Evolutionary conservation across 1,140 invertebrate genomes (phyloP), one percentile per base, ranked within the genome.

Genomic region (Pentalonia nigronervosa): DNA sequence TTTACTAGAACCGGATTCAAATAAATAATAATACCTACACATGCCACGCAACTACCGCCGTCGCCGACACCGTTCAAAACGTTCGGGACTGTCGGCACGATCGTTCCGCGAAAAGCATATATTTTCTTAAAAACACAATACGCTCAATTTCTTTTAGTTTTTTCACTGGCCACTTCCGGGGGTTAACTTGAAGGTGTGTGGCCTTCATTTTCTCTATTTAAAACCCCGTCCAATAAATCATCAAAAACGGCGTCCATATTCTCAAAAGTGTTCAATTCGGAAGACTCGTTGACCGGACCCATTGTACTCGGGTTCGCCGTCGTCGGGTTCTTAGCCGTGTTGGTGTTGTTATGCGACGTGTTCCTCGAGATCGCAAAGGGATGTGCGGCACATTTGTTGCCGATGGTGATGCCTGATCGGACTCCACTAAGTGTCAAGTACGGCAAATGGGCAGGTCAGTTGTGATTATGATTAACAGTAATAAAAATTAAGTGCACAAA

Each of bases 401-500:
- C 91, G 9, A 11, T 50, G 48, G 2, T 93, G 23, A 23, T 53
- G 14, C 53, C 53, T 36, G 76, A 84, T 48, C 67, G 81, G 11
- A 56, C 34, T 7, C 67, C 67, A 41, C 25, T 93, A 48, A n/a
- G 21, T 25, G 48, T 56, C 91, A 86, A 86, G 81, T 93, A 93
- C 91, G 91, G 91, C 4, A 56, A 86, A 93, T 93, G 91, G 91
- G 91, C 91, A 50, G 91, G 91, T 93, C 21, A 23, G 67, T 56
- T 30, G 30, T 17, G 3, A 76, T n/a, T 14, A n/a, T 34, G n/a
- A 76, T n/a, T 0, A 76, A 20, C 11, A 14, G 30, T 67, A n/a
- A 17, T n/a, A n/a, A n/a, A 76, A 30, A n/a, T 76, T 76, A 17
- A 30, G 30, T 30, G 9, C 30, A n/a, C 30, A 14, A 9, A 25